phyloP scores from a whole-genome alignment of 1,140 invertebrate species.

The Tachypleus tridentatus region DNA sequence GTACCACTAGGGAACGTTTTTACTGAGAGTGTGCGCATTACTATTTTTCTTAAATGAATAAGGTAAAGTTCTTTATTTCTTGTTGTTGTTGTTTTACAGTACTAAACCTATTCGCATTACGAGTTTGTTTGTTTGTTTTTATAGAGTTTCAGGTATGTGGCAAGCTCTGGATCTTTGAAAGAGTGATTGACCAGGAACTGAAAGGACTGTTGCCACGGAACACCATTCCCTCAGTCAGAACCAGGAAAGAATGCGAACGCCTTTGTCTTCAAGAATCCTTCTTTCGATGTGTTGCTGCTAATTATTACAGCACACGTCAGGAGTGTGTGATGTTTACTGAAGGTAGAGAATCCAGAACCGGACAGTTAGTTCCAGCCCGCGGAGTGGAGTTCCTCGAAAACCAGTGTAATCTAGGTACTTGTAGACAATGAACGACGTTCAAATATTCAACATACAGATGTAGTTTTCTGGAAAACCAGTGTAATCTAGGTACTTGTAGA shows the following conservation, averaged over 20 bases:
- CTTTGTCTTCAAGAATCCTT: conserved; percentile 36
- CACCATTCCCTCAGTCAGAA: conserved; percentile 27
- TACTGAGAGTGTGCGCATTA: too few species aligned
- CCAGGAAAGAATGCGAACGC: conserved; percentile 36
- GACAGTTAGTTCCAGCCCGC: conserved; percentile 25
- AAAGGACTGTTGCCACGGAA: conserved; percentile 28
- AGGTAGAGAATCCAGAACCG: conserved; percentile 31
- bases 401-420: conserved; percentile 36
- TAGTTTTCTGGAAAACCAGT: too few species aligned
- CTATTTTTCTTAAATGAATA: too few species aligned
- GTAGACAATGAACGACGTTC: too few species aligned
- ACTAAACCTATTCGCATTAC: too few species aligned
- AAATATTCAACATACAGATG: background rate
- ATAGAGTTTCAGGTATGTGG: conserved; percentile 18
- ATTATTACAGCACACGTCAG: conserved; percentile 33
- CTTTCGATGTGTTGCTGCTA: conserved; percentile 37
- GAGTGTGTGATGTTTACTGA: conserved; percentile 38
- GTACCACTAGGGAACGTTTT: too few species aligned
- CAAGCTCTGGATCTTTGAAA: conserved; percentile 38
- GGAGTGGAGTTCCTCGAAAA: conserved; percentile 41
- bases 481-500: too few species aligned
- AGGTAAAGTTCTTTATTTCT: too few species aligned
- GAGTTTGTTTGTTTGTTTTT: background rate
- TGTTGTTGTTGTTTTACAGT: too few species aligned
- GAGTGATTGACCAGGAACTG: conserved; percentile 35